These are phyloP conservation scores for Epinotia demarniana DNA, from an alignment of 2,888 invertebrate species.

Conservation along the genomic window DNA sequence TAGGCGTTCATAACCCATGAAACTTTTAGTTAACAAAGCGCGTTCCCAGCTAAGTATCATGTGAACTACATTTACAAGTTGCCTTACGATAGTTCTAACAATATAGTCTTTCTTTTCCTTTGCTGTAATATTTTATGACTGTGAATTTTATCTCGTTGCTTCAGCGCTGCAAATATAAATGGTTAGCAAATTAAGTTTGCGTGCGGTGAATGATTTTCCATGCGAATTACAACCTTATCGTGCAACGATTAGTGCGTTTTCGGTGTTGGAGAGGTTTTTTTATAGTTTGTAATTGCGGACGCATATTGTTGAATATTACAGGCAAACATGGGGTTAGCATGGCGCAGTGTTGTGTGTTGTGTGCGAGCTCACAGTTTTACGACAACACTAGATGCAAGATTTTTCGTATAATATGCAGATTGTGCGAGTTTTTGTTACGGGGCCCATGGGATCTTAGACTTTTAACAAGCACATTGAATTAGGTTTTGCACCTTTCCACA, in stretches of 20 bases:
- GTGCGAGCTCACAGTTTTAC: conserved; percentile 67
- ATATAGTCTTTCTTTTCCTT: conserved; percentile 65
- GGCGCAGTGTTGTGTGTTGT: conserved; percentile 63
- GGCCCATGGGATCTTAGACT: neutral
- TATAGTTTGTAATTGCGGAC: conserved; percentile 58
- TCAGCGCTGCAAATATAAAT: conserved; percentile 70
- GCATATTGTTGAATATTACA: conserved; percentile 69
- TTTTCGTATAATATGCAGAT: conserved; percentile 52
- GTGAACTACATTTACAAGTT: conserved; percentile 55
- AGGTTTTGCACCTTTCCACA: neutral
- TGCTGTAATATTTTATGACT: conserved; percentile 69
- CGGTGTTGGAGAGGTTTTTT: conserved; percentile 51
- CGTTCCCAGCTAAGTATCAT: conserved; percentile 59
- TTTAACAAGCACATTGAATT: neutral
- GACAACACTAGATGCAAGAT: conserved; percentile 59
- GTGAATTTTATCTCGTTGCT: conserved; percentile 73
- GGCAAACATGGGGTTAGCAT: conserved; percentile 69
- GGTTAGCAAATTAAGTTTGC: conserved; percentile 67
- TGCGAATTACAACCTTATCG: conserved; percentile 62
- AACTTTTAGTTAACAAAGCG: conserved; percentile 52
- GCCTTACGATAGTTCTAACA: conserved; percentile 65
- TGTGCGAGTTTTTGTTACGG: conserved; percentile 25
- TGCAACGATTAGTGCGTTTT: conserved; percentile 45
- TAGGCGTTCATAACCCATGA: conserved; percentile 21
- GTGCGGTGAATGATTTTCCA: conserved; percentile 54